Evolutionary conservation across 2,888 invertebrate genomes (phyloP), one percentile per base, ranked within the genome.

Genomic region (Athalia circularis): DNA sequence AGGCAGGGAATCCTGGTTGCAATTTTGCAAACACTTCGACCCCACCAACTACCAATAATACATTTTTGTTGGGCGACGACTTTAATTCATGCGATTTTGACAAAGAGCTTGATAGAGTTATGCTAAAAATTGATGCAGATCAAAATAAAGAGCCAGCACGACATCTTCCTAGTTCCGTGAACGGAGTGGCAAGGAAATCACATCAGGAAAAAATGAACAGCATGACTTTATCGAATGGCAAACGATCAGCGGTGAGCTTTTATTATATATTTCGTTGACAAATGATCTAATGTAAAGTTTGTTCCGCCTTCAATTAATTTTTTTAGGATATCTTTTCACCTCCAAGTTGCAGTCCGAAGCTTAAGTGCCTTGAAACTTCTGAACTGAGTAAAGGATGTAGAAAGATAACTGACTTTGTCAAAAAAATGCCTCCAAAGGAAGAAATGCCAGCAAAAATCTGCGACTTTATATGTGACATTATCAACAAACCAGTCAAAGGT

Each of bases 381-480:
- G 47, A 62, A 72, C 15, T 50, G 29, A 76, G 52, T 43, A 52
- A 65, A 59, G 47, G 3, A n/a, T 79, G 80, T 45, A 79, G 68
- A 76, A 86, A 85, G 80, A 86, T 84, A 13, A 81, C 82, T 0
- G 83, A 85, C 50, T 87, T 82, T 77, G 70, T 84, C 29, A 77
- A n/a, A 72, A 82, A 83, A 65, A 48, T 59, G 47, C 50, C 11
- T 15, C 61, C n/a, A 13, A 54, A 79, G 15, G 64, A 77, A 29
- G 45, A 80, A 15, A 9, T 11, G 29, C 5, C 74, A 59, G 57
- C 79, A 6, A 85, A 83, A 81, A 79, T 82, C 62, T 86, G 82
- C 76, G 86, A 89, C 48, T 83, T 84, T 4, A 80, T 89, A 4
- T 79, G 82, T 11, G 83, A 87, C 50, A 52, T 89, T 5, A 74